A percentile compares a stretch with the other conserved stretches of the same genome.
These are phyloP conservation scores for Helicorthomorpha holstii DNA, from an alignment of 1,140 invertebrate genomes.

Conservation along the genomic window DNA sequence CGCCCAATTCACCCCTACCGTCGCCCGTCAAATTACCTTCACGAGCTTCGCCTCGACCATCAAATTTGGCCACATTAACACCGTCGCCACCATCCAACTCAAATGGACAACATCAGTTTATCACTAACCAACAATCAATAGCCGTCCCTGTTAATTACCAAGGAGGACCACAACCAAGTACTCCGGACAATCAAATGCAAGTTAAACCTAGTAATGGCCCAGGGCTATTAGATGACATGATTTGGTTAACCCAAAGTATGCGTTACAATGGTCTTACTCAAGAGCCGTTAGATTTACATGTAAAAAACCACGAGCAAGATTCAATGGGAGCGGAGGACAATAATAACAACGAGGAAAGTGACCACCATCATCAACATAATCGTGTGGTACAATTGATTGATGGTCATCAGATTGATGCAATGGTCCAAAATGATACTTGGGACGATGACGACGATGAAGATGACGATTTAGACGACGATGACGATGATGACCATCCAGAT, in stretches of 20 bases:
- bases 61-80: slow-evolving; percentile 14
- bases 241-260: slow-evolving; percentile 41
- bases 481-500: no score
- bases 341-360: no score
- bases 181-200: slow-evolving; percentile 15
- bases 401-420: neutral
- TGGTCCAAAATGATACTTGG: neutral
- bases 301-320: slow-evolving; percentile 31
- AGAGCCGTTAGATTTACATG: slow-evolving; percentile 63
- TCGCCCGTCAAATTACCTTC: slow-evolving; percentile 64
- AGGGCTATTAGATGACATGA: slow-evolving; percentile 39
- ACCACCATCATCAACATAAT: no score
- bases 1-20: slow-evolving; percentile 35
- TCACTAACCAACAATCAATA: slow-evolving; percentile 21
- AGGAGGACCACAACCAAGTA: slow-evolving; percentile 13
- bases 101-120: slow-evolving; percentile 10
- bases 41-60: slow-evolving; percentile 35
- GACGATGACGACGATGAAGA: neutral
- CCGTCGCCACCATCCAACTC: slow-evolving; percentile 20
- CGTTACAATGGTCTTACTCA: slow-evolving; percentile 26
- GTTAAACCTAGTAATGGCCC: neutral
- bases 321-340: neutral
- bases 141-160: slow-evolving; percentile 21
- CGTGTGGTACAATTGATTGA: neutral
- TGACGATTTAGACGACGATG: slow-evolving; percentile 9